phyloP scores from a whole-genome alignment of 2,113 vertebrate genomes.

The Pao palembangensis region DNA sequence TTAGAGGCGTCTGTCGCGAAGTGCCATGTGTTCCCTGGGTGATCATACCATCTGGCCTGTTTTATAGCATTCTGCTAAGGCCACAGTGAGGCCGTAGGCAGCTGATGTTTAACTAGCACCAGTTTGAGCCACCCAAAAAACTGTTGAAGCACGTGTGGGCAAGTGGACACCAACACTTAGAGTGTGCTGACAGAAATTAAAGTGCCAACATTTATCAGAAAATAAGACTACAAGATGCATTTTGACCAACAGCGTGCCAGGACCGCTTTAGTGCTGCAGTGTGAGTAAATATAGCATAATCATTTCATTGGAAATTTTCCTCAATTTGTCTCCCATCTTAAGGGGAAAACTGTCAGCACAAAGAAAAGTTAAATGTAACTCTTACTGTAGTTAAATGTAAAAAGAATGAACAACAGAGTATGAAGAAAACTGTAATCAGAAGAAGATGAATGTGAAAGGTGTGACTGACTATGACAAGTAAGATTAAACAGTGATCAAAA shows the following conservation, averaged over 20 bases:
- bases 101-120: slow-evolving; percentile 60
- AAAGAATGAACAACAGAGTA: slow-evolving; percentile 51
- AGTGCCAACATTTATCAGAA: slow-evolving; percentile 37
- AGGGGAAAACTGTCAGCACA: slow-evolving; percentile 28
- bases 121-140: slow-evolving; percentile 46
- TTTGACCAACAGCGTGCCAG: slow-evolving; percentile 26
- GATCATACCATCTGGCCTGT: slow-evolving; percentile 65
- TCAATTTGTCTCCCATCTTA: slow-evolving; percentile 49
- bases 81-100: slow-evolving; percentile 32
- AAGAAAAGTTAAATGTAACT: slow-evolving; percentile 27
- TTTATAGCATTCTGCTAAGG: slow-evolving; percentile 45
- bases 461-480: slow-evolving; percentile 54
- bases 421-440: slow-evolving; percentile 35
- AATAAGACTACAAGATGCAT: slow-evolving; percentile 37
- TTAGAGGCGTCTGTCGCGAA: slow-evolving; percentile 46
- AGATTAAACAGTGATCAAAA: slow-evolving; percentile 38
- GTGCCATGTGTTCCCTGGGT: slow-evolving; percentile 57
- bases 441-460: slow-evolving; percentile 21
- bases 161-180: slow-evolving; percentile 57
- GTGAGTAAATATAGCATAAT: slow-evolving; percentile 38
- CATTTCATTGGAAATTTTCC: slow-evolving; percentile 53
- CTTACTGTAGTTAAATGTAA: not conserved
- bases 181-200: slow-evolving; percentile 67
- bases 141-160: slow-evolving; percentile 36
- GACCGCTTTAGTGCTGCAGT: slow-evolving; percentile 32